Base-by-base conservation (phyloP, 2,888 invertebrate genomes). In the Branchellion lobata region DNA sequence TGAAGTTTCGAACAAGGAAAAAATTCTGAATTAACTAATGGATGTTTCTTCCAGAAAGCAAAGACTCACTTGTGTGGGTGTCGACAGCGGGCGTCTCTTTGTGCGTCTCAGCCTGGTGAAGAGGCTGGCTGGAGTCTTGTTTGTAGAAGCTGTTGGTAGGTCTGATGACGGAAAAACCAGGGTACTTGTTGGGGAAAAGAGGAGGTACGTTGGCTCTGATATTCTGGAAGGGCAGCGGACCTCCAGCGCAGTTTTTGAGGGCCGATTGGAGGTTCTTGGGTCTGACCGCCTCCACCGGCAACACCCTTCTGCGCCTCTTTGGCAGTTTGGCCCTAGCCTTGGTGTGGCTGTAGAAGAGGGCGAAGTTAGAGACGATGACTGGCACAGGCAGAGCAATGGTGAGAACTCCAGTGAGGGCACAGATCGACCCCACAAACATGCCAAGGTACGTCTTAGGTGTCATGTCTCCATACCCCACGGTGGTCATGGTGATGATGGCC, bases 241-340 rank as follows among this genome's bases (percentile, higher is more conserved):
- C 92, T 78, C 93, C 90, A 79, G 93, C 57, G 65, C 77, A 77
- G 29, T 40, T 77, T 31, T 77, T 77, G 14, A 77, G 34, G n/a
- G 77, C 77, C 1, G 77, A 53, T n/a, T 77, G 76, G 29, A 72
- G 79, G 93, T 90, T 80, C 93, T 84, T 84, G 11, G 84, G 84
- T 57, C 87, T 82, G 3, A 86, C 86, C 3, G 86, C 86, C 82
- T 95, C 95, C 18, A 95, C 94, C 0, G 95, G 94, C 53, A 96
- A 88, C 1, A 96, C 94, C 78, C 94, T 90, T 83, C 96, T 90
- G 69, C 95, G 90, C 87, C 94, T 93, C 89, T 96, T 96, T 0
- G 96, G 96, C 84, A 97, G 90, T 89, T 96, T 96, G 81, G 95
- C 94, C 82, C 99, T 91, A 83, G 99, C 99, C 92, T 97, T 96